Evolutionary conservation across 2,888 invertebrate genomes (phyloP).

Genomic region (Uloborus plumipes): DNA sequence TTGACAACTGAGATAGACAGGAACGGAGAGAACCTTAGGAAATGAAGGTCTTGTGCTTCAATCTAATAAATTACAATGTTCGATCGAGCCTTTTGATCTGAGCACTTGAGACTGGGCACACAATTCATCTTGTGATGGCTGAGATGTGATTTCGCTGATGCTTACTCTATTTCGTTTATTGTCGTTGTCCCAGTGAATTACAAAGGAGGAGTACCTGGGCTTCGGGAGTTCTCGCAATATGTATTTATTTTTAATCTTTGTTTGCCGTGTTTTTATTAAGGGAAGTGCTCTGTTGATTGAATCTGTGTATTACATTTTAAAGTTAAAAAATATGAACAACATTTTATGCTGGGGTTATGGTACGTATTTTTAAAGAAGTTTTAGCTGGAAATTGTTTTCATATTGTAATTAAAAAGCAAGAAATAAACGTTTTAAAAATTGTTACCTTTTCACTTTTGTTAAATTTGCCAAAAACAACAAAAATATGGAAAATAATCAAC

Average conservation of each 20-base stretch:
- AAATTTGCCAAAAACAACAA: too few relatives aligned
- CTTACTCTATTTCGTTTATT: constrained; percentile 1
- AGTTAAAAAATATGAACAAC: too few relatives aligned
- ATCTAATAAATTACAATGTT: constrained; percentile 45
- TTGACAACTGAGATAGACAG: too few relatives aligned
- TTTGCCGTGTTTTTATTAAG: constrained; percentile 24
- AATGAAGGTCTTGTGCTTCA: constrained; percentile 5
- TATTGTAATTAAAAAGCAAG: too few relatives aligned
- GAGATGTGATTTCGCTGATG: constrained; percentile 45
- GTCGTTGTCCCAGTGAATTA: constrained; percentile 32
- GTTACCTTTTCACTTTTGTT: too few relatives aligned
- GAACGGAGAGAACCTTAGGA: background rate
- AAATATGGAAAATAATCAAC: too few relatives aligned
- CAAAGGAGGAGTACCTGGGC: constrained; percentile 19
- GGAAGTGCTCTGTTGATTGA: constrained; percentile 36
- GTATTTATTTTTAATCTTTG: constrained; percentile 22
- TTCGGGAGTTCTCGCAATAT: background rate
- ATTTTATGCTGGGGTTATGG: too few relatives aligned
- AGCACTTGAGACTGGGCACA: constrained; percentile 26
- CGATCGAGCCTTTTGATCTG: constrained; percentile 46
- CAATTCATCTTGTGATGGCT: constrained; percentile 3
- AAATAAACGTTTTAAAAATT: too few relatives aligned
- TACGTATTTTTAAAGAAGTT: too few relatives aligned
- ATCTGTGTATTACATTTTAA: too few relatives aligned
- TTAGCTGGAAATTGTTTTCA: too few relatives aligned